A percentile compares a stretch with the other conserved stretches of the same genome.
phyloP scores from a whole-genome alignment of 2,797 vertebrate species.

The Todus mexicanus region DNA sequence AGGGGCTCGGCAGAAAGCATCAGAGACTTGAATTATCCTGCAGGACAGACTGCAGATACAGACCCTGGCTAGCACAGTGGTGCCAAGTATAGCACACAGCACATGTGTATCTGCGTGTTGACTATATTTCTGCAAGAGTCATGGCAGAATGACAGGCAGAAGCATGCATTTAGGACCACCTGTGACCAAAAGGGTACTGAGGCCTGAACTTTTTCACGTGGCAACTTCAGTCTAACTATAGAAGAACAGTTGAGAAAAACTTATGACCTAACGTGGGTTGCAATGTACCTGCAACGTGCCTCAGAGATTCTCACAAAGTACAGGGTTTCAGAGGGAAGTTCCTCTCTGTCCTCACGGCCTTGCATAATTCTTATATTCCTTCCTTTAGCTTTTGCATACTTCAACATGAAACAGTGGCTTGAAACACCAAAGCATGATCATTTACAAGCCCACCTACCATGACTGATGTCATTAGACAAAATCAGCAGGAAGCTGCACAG shows the following conservation, averaged over 20 bases:
- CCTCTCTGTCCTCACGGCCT: not conserved
- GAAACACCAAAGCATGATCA: not conserved
- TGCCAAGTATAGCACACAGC: not conserved
- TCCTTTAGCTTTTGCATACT: not conserved
- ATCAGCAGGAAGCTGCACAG: not conserved
- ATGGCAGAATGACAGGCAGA: not conserved
- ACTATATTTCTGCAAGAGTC: not conserved
- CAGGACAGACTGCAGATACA: not conserved
- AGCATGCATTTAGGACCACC: not conserved
- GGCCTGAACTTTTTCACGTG: not conserved
- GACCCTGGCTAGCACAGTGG: not conserved
- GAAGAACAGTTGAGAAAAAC: not conserved
- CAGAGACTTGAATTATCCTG: not conserved
- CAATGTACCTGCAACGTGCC: not conserved
- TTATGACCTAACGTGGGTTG: not conserved
- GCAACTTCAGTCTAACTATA: not conserved
- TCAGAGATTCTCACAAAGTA: not conserved
- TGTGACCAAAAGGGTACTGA: not conserved
- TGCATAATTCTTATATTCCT: not conserved
- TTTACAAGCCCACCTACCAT: not conserved
- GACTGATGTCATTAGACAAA: not conserved
- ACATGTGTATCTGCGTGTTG: not conserved
- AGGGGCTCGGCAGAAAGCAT: not conserved
- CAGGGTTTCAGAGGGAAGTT: not conserved
- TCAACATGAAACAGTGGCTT: not conserved